phyloP scores from a whole-genome alignment of 2,797 vertebrate genomes.

The Melanotaenia nigrans region DNA sequence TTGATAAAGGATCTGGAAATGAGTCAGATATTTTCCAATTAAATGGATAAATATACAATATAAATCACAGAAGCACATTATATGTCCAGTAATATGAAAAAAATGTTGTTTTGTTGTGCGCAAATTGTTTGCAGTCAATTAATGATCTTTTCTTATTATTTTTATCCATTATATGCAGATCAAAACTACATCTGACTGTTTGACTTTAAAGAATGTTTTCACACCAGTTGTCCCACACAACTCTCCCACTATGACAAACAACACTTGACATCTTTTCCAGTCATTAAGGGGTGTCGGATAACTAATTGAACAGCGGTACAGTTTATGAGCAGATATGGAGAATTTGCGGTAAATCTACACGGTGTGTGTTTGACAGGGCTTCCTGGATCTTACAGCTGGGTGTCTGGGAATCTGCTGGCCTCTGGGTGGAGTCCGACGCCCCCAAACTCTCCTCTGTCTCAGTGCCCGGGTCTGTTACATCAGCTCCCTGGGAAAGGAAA shows the following conservation, averaged over 20 bases:
- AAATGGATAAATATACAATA: neutral
- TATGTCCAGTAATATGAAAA: neutral
- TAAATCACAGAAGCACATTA: neutral
- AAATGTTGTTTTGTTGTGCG: too few species aligned
- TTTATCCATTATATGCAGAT: too few species aligned
- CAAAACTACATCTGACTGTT: neutral
- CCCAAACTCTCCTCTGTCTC: conserved; percentile 96
- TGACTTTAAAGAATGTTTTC: neutral
- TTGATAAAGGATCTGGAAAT: neutral
- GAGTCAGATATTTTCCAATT: neutral
- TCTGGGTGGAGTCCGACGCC: conserved; percentile 91
- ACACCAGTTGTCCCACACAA: neutral
- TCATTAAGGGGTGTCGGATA: conserved; percentile 50
- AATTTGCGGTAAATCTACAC: conserved; percentile 41
- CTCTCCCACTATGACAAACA: conserved; percentile 49
- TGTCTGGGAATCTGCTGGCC: conserved; percentile 91
- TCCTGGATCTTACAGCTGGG: conserved; percentile 86
- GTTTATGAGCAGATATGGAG: conserved; percentile 40
- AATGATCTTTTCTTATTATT: too few species aligned
- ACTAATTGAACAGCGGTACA: conserved; percentile 50
- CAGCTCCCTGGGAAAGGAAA: conserved; percentile 84
- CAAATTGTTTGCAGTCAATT: too few species aligned
- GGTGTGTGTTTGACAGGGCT: conserved; percentile 45
- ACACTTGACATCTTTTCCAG: conserved; percentile 56
- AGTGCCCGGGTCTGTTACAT: conserved; percentile 92